phyloP scores from a whole-genome alignment of 1,140 invertebrate species.

The Bombus polaris region DNA sequence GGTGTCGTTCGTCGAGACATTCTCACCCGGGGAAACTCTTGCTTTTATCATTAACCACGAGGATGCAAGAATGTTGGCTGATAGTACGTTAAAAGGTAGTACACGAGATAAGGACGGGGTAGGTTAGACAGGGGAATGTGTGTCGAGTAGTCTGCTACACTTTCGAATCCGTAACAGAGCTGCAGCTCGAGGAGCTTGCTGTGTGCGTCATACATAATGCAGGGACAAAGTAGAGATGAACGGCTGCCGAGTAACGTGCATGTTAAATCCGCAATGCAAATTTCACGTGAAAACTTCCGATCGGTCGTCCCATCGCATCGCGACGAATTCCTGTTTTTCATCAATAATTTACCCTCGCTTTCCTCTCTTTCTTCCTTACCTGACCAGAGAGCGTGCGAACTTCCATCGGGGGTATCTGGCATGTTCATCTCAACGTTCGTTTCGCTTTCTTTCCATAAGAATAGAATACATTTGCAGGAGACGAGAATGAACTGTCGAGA shows the following conservation, averaged over 20 bases:
- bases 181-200: slow-evolving; percentile 22
- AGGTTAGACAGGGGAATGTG: slow-evolving; percentile 46
- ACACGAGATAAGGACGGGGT: slow-evolving; percentile 27
- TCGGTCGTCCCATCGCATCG: background rate
- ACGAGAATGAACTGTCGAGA: background rate
- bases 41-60: slow-evolving; percentile 34
- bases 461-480: background rate
- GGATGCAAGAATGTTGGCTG: slow-evolving; percentile 13
- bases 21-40: background rate
- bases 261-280: slow-evolving; percentile 45
- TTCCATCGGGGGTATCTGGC: slow-evolving; percentile 6
- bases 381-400: background rate
- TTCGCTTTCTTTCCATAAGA: slow-evolving; percentile 9
- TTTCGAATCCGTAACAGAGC: slow-evolving; percentile 53
- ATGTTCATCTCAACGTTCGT: background rate
- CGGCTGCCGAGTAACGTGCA: slow-evolving; percentile 30
- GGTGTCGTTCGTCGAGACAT: too few species aligned
- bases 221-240: slow-evolving; percentile 52
- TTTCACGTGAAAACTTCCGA: slow-evolving; percentile 31
- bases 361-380: background rate
- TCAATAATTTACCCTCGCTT: slow-evolving; percentile 25
- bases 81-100: slow-evolving; percentile 37
- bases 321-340: slow-evolving; percentile 15
- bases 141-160: slow-evolving; percentile 59
- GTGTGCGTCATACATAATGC: slow-evolving; percentile 48